Evolutionary conservation across 2,888 invertebrate species (phyloP), one percentile per base, ranked within the genome.

Genomic region (Bombylius discolor): DNA sequence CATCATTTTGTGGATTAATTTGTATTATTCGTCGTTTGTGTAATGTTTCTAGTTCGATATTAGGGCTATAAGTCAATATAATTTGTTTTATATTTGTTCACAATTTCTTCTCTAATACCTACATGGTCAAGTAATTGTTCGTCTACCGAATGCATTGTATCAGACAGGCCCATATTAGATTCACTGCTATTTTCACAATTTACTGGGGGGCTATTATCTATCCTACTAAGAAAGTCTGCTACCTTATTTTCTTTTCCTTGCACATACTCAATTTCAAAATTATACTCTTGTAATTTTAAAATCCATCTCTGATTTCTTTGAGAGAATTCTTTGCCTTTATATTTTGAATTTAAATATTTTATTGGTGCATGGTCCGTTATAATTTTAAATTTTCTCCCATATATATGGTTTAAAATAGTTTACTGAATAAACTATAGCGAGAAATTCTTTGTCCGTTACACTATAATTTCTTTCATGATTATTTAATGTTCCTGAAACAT

Each of bases 371-470:
- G 49, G 46, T 54, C 45, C 4, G 49, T 54, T 14, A 59, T 12
- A 11, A 58, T 56, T 45, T 59, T 59, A 46, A 59, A 59, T 42
- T 56, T 60, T 4, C 36, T 58, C 32, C 56, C 58, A 42, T 6
- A 61, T 42, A 49, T 59, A 56, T 8, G 59, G 58, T 47, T 56
- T 46, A 46, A 57, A 58, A 44, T 54, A 58, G 23, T 53, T 58
- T 31, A 59, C 59, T n/a, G 58, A 46, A 47, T 53, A 57, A 7
- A 60, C 54, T 32, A 60, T 60, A n/a, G 58, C 56, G 23, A 60
- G 55, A 51, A 60, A 60, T 52, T 61, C 58, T 48, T 60, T 57
- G 48, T 61, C 55, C 5, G 51, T 60, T 23, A 36, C 45, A 32
- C 55, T 55, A 44, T 61, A 59, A 23, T 61, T 59, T 52, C 52